phyloP scores from a whole-genome alignment of 2,113 vertebrate species.

The Burhinus oedicnemus region DNA sequence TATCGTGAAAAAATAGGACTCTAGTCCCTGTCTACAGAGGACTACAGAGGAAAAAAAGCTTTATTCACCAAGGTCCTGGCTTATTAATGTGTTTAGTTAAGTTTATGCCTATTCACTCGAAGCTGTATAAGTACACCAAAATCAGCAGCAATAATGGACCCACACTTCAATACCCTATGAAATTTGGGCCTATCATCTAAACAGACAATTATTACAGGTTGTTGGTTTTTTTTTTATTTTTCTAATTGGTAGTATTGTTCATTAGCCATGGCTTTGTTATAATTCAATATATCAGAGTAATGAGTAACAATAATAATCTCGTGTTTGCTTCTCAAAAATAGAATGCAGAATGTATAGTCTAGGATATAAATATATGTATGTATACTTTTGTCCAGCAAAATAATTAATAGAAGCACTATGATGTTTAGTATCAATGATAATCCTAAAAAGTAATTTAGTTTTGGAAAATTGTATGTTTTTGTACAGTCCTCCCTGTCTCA shows the following conservation, averaged over 20 bases:
- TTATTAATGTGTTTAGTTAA: not conserved
- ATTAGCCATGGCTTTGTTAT: not conserved
- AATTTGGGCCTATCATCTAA: not conserved
- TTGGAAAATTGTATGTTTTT: not conserved
- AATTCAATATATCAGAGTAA: not conserved
- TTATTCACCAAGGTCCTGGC: not conserved
- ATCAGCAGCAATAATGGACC: not conserved
- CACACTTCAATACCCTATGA: not conserved
- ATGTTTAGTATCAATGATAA: not conserved
- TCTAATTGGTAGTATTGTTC: not conserved
- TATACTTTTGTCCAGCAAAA: not conserved
- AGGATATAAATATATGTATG: not conserved
- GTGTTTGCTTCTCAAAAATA: not conserved
- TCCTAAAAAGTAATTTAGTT: not conserved
- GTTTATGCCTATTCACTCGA: not conserved
- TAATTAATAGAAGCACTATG: not conserved
- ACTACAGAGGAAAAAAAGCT: not conserved
- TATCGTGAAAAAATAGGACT: not conserved
- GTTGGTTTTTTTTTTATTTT: too few species aligned
- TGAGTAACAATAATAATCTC: not conserved
- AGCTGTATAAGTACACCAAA: not conserved
- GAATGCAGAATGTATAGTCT: not conserved
- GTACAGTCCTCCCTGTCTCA: not conserved
- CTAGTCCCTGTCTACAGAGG: not conserved
- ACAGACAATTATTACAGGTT: not conserved